These are phyloP conservation scores for Sceliomorpha sp. DNA, from an alignment of 2,888 invertebrate species.

Conservation along the genomic window DNA sequence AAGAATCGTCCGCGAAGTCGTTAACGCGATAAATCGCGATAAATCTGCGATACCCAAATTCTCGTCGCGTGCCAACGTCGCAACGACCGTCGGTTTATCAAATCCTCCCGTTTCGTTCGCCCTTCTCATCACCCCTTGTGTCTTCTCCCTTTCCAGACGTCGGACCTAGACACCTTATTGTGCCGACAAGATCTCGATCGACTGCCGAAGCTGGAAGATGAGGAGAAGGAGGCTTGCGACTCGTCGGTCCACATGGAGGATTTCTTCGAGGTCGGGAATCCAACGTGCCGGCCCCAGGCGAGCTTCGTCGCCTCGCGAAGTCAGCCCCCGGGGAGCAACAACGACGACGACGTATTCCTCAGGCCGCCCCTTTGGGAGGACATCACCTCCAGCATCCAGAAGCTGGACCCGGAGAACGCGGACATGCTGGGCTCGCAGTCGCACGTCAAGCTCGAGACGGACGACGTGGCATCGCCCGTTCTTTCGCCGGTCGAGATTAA, in stretches of 20 bases:
- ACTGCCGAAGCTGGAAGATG: slow-evolving; percentile 84
- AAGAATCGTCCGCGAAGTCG: too few species aligned
- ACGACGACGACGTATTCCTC: slow-evolving; percentile 91
- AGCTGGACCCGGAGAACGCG: slow-evolving; percentile 94
- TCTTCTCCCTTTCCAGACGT: slow-evolving; percentile 86
- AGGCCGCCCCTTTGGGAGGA: slow-evolving; percentile 95
- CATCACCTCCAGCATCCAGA: slow-evolving; percentile 93
- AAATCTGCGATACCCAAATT: too few species aligned
- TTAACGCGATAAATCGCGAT: too few species aligned
- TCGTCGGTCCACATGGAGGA: slow-evolving; percentile 85
- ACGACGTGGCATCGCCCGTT: slow-evolving; percentile 86
- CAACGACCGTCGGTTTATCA: too few species aligned
- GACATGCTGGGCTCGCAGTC: slow-evolving; percentile 89
- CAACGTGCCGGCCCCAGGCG: slow-evolving; percentile 76
- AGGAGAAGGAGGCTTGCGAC: slow-evolving; percentile 81
- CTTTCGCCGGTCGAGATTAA: slow-evolving; percentile 91
- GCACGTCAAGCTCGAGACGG: slow-evolving; percentile 90
- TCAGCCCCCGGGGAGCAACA: slow-evolving; percentile 81
- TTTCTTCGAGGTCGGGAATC: slow-evolving; percentile 82
- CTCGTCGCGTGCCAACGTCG: too few species aligned
- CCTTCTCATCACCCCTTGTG: too few species aligned
- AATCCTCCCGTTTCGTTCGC: too few species aligned
- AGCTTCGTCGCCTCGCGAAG: slow-evolving; percentile 79
- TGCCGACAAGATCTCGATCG: slow-evolving; percentile 88
- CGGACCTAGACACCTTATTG: slow-evolving; percentile 90